Evolutionary conservation across 2,113 vertebrate species (phyloP).

Genomic region (Brachionichthys hirsutus): DNA sequence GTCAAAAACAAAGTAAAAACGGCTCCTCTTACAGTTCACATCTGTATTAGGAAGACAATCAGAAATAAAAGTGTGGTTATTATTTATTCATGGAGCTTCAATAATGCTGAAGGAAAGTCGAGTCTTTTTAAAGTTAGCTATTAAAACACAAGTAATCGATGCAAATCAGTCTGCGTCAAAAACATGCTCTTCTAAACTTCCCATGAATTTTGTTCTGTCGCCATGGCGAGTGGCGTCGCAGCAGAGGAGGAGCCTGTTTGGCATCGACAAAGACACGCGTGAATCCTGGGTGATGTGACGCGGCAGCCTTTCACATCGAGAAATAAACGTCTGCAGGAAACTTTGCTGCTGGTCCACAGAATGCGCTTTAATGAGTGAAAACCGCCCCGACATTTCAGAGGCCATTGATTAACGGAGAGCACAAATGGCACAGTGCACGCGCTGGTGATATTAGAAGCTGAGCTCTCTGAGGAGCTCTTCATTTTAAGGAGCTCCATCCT

Average conservation of each 20-base stretch:
- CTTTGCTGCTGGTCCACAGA: background rate
- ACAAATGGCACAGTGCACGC: background rate
- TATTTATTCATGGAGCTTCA: too few species aligned
- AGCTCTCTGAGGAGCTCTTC: constrained; percentile 9
- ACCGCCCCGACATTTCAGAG: constrained; percentile 34
- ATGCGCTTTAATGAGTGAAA: constrained; percentile 15
- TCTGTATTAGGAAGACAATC: too few species aligned
- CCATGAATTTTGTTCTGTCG: too few species aligned
- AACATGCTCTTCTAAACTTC: too few species aligned
- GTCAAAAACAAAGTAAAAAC: too few species aligned
- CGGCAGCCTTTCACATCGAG: constrained; percentile 22
- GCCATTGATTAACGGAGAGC: constrained; percentile 38
- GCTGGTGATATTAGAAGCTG: constrained; percentile 7
- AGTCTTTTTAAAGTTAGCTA: too few species aligned
- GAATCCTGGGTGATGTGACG: constrained; percentile 10
- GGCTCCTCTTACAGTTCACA: too few species aligned
- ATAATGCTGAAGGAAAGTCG: too few species aligned
- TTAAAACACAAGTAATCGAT: too few species aligned
- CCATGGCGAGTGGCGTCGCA: too few species aligned
- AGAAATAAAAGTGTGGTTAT: too few species aligned
- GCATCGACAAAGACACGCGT: constrained; percentile 38
- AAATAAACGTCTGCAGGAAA: constrained; percentile 9
- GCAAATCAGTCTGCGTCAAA: too few species aligned
- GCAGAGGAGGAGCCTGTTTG: background rate
- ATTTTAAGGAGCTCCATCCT: constrained; percentile 9